Base-by-base conservation (phyloP, 2,888 invertebrate species). In the Tetragnatha montana region DNA sequence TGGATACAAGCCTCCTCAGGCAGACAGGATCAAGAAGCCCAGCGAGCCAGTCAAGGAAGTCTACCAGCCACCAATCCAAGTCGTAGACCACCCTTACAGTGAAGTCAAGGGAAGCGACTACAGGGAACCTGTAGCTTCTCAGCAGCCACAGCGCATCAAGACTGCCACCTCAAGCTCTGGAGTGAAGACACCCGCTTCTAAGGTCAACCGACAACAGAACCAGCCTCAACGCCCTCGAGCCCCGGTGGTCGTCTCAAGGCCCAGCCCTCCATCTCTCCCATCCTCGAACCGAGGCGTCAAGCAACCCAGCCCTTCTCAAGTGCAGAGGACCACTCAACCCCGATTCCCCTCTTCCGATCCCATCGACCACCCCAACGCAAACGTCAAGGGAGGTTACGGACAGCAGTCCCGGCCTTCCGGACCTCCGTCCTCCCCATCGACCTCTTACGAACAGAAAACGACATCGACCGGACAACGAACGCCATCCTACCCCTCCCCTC, bases 361-460 rank as follows among this genome's bases (percentile, higher is more conserved):
- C 19, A 71, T 89, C 17, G 90, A 90, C 35, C 90, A 90, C n/a
- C 90, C 90, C 8, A 90, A 90, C 70, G 87, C 90, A 12, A 90
- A 90, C 60, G 68, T 90, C 8, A 90, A 90, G 70, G 90, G 90
- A n/a, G 86, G 86, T 47, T 82, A 82, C 12, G 87, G 83, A 50
- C 35, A 73, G 22, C 88, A 81, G 14, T 80, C 73, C 12, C 69
- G 73, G n/a, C 85, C 84, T 35, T 71, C 81, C 6, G 76, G 74
- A 1, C 88, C 83, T 19, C 88, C 84, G 70, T 81, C 84, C 10
- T 71, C 84, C 6, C 88, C 88, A 60, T 86, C 89, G n/a, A 86
- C 89, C n/a, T 81, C 89, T 19, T 86, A 89, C n/a, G 84, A 89
- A 68, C 85, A 89, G 51, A 85, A 85, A 74, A 89, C 89, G 19